Conservation (phyloP, 1,140 invertebrate genomes). For the Halotydeus destructor region DNA sequence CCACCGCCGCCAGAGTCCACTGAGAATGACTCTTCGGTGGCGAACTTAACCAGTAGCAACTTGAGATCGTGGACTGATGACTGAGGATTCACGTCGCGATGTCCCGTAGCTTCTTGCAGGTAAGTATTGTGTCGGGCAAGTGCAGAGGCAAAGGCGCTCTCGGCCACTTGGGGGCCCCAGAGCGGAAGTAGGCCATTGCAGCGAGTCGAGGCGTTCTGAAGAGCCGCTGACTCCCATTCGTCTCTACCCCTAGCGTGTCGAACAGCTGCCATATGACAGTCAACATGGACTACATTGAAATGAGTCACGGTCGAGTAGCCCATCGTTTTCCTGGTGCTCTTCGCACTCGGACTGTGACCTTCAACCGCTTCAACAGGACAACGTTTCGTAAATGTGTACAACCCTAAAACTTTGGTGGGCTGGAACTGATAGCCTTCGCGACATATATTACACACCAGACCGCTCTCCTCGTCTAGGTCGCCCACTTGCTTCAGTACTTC, state of each 20-base stretch:
- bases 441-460: slow-evolving; percentile 92
- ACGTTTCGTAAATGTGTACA: slow-evolving; percentile 92
- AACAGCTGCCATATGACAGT: slow-evolving; percentile 92
- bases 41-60: slow-evolving; percentile 65
- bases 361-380: slow-evolving; percentile 87
- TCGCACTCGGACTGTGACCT: slow-evolving; percentile 57
- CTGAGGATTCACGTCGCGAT: slow-evolving; percentile 57
- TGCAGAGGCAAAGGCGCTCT: slow-evolving; percentile 79
- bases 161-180: slow-evolving; percentile 86
- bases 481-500: slow-evolving; percentile 67
- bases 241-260: slow-evolving; percentile 50
- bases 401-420: slow-evolving; percentile 69
- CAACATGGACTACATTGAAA: slow-evolving; percentile 93
- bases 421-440: slow-evolving; percentile 91
- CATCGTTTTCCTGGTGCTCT: too few relatives aligned
- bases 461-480: slow-evolving; percentile 80
- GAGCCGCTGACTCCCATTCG: slow-evolving; percentile 90
- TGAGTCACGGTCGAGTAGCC: slow-evolving; percentile 83
- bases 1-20: slow-evolving; percentile 91
- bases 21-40: slow-evolving; percentile 82
- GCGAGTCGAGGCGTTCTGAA: slow-evolving; percentile 91
- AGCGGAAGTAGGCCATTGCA: slow-evolving; percentile 88
- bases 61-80: slow-evolving; percentile 86
- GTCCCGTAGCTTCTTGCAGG: slow-evolving; percentile 22
- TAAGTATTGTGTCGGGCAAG: slow-evolving; percentile 43